Percentiles rank a stretch among this genome's conserved stretches.
Conservation (phyloP, 2,888 invertebrate species). For the Nomada ruficornis region DNA sequence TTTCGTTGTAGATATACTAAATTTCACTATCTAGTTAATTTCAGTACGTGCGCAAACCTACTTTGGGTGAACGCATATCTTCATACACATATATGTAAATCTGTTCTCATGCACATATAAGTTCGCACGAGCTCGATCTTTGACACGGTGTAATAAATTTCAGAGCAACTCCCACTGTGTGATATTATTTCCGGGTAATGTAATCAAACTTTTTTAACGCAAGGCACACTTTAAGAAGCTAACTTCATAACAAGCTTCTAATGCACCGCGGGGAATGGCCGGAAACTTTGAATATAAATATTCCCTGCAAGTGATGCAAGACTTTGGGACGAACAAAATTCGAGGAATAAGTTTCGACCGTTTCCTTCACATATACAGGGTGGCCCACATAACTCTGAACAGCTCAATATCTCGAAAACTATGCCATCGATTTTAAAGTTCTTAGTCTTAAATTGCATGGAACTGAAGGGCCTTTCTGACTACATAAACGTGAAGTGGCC, state of each 20-base stretch:
- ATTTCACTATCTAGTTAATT: too few species aligned
- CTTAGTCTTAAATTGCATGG: too few species aligned
- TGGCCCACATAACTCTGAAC: too few species aligned
- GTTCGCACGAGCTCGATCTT: neutral
- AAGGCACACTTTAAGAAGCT: conserved; percentile 12
- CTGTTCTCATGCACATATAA: neutral
- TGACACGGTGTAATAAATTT: conserved; percentile 32
- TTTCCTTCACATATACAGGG: neutral
- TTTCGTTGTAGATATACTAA: too few species aligned
- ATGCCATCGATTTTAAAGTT: too few species aligned
- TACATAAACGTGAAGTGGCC: too few species aligned
- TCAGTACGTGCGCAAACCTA: too few species aligned
- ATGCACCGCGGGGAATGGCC: conserved; percentile 14
- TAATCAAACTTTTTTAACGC: conserved; percentile 51
- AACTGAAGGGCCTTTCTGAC: too few species aligned
- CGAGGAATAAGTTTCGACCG: neutral
- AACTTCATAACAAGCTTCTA: conserved; percentile 42
- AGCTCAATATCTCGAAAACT: too few species aligned
- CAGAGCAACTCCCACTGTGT: neutral
- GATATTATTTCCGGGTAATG: conserved; percentile 30
- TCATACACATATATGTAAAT: conserved; percentile 29
- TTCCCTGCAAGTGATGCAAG: neutral
- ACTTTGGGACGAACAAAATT: conserved; percentile 10
- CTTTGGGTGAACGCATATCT: too few species aligned
- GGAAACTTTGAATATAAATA: conserved; percentile 44